phyloP scores from a whole-genome alignment of 2,888 invertebrate species.

The Lasioglossum calceatum region DNA sequence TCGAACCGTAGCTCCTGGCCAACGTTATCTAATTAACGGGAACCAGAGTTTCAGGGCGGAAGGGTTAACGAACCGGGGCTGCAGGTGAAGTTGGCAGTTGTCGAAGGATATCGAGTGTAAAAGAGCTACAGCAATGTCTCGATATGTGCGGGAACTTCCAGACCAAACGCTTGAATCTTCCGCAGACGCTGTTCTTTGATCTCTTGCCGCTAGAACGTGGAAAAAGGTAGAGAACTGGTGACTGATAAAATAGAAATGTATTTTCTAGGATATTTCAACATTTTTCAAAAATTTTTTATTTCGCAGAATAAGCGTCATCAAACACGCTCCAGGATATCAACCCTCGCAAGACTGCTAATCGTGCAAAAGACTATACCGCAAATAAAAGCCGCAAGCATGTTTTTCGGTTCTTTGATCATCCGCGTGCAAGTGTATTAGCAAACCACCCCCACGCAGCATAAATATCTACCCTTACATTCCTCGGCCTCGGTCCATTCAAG shows the following conservation, averaged over 20 bases:
- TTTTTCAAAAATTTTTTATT: neutral
- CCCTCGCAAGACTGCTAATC: neutral
- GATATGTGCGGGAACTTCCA: neutral
- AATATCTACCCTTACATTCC: conserved; percentile 19
- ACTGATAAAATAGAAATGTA: no score
- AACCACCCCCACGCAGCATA: conserved; percentile 21
- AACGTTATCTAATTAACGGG: conserved; percentile 48
- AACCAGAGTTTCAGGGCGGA: neutral
- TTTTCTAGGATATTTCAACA: neutral
- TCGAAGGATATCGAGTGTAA: conserved; percentile 2
- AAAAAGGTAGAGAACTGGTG: neutral
- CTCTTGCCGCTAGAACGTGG: neutral
- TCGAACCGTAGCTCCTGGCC: conserved; percentile 14
- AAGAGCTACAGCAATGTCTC: conserved; percentile 1
- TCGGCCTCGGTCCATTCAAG: conserved; percentile 2
- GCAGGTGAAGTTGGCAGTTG: neutral
- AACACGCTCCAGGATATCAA: neutral
- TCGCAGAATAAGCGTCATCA: neutral
- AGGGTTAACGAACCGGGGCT: neutral
- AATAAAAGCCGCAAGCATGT: conserved; percentile 38
- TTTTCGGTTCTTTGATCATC: conserved; percentile 69
- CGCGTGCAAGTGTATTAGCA: conserved; percentile 64
- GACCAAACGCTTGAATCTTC: neutral
- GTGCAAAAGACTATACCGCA: neutral
- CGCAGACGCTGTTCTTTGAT: neutral